These are phyloP conservation scores for Gymnocheta viridis DNA, from an alignment of 2,888 invertebrate species.

Conservation along the genomic window DNA sequence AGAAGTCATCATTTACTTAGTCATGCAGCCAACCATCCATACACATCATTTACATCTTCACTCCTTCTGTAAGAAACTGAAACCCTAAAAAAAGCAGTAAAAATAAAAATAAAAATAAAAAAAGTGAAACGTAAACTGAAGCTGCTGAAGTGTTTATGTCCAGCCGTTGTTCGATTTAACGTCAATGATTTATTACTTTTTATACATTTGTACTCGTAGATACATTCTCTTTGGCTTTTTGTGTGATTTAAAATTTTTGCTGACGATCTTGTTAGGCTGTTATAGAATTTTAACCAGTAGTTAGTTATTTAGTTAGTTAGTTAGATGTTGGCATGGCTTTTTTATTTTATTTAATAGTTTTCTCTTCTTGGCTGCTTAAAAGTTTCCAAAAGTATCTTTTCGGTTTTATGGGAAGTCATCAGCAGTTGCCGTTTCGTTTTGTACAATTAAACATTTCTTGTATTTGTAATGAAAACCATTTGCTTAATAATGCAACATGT, in stretches of 20 bases:
- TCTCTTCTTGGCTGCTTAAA: not conserved
- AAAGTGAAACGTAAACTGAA: conserved; percentile 36
- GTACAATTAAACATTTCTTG: not conserved
- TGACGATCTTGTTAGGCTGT: conserved; percentile 11
- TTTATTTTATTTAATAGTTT: not conserved
- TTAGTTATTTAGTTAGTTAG: too few species aligned
- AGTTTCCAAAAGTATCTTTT: not conserved
- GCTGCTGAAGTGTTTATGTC: conserved; percentile 69
- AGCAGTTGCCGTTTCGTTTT: not conserved
- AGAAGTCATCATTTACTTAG: conserved; percentile 67
- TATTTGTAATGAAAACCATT: not conserved
- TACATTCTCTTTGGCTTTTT: not conserved
- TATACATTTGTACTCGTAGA: conserved; percentile 35
- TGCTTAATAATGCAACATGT: not conserved
- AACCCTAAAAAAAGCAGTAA: not conserved
- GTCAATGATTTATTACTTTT: conserved; percentile 65
- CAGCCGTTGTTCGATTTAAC: conserved; percentile 63
- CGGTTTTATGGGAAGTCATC: conserved; percentile 1
- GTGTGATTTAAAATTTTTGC: not conserved
- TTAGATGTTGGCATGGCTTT: not conserved
- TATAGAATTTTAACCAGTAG: conserved; percentile 25
- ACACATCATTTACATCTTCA: conserved; percentile 51
- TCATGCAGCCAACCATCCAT: conserved; percentile 61
- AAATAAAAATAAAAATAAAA: not conserved
- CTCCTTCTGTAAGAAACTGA: not conserved